Evolutionary conservation across 2,113 vertebrate species (phyloP), one percentile per base, ranked within the genome.

Genomic region (Festucalex cinctus): DNA sequence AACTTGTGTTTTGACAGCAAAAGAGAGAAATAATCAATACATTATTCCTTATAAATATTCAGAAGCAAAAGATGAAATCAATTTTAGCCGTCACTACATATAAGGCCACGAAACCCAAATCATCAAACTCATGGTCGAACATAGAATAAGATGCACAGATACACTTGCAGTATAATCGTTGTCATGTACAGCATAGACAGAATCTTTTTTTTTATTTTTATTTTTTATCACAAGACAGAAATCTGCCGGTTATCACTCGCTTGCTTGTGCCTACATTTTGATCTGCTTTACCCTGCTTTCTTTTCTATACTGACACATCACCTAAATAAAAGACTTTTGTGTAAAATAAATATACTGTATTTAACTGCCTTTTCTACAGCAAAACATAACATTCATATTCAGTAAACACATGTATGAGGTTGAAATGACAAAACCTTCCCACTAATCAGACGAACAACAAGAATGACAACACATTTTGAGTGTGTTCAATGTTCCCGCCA

Each of bases 51-150:
- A 70, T 37, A 73, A 70, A 70, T 80, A 78, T 59, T 68, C 63
- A 41, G 35, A 48, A 78, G 46, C 74, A 22, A 16, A 67, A 67
- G 59, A 60, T 48, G 63, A 19, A 77, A 69, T 4, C 22, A 62
- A 71, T 62, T 65, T 67, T 65, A 62, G 58, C 56, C 60, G 70
- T 72, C 60, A 84, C 75, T 75, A 71, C 72, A 87, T 84, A 86
- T 89, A 91, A 91, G 90, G 89, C 89, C 88, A 90, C 89, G 58
- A 73, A 88, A 87, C 82, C 63, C 71, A 87, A 89, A 87, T 39
- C 37, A 85, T 71, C 69, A 66, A 77, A 85, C 63, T 78, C 37
- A 77, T 61, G 58, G 69, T 70, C 71, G 24, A 78, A 78, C 32
- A 62, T 56, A 72, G 13, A 26, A 57, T 24, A 78, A n/a, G 59